phyloP scores from a whole-genome alignment of 2,797 vertebrate genomes.

The Helostoma temminkii region DNA sequence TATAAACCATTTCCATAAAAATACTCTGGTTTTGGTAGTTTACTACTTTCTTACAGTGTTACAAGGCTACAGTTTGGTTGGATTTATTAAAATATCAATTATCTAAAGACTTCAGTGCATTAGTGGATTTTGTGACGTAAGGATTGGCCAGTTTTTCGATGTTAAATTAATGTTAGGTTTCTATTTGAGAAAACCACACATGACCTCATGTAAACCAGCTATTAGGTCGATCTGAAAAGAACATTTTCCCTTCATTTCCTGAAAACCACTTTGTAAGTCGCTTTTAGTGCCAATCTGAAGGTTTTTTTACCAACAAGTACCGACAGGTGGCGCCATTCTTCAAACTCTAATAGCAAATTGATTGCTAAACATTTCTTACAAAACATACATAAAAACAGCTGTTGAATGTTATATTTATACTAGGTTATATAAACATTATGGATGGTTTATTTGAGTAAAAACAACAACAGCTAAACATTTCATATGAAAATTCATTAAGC shows the following conservation, averaged over 20 bases:
- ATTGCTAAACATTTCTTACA: too few relatives aligned
- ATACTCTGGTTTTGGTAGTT: background rate
- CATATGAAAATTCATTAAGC: too few relatives aligned
- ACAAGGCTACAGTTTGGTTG: slow-evolving; percentile 24
- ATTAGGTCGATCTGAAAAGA: slow-evolving; percentile 36
- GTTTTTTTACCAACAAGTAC: background rate
- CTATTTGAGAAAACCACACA: slow-evolving; percentile 57
- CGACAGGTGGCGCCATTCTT: slow-evolving; percentile 48
- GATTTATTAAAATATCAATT: slow-evolving; percentile 39
- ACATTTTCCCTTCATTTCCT: slow-evolving; percentile 5
- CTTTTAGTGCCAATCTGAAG: slow-evolving; percentile 12
- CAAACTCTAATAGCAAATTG: background rate
- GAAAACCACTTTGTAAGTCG: background rate
- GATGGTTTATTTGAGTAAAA: too few relatives aligned
- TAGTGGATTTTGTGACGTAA: slow-evolving; percentile 16
- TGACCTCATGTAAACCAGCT: slow-evolving; percentile 51
- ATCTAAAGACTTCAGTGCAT: slow-evolving; percentile 15
- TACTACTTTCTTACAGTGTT: slow-evolving; percentile 1
- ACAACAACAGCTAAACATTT: too few relatives aligned
- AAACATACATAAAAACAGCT: too few relatives aligned
- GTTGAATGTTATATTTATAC: too few relatives aligned
- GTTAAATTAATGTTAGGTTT: slow-evolving; percentile 62
- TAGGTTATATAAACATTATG: too few relatives aligned
- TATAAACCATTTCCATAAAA: slow-evolving; percentile 5
- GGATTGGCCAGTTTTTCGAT: slow-evolving; percentile 31